Evolutionary conservation across 2,113 vertebrate species (phyloP).

Genomic region (Pandion haliaetus): DNA sequence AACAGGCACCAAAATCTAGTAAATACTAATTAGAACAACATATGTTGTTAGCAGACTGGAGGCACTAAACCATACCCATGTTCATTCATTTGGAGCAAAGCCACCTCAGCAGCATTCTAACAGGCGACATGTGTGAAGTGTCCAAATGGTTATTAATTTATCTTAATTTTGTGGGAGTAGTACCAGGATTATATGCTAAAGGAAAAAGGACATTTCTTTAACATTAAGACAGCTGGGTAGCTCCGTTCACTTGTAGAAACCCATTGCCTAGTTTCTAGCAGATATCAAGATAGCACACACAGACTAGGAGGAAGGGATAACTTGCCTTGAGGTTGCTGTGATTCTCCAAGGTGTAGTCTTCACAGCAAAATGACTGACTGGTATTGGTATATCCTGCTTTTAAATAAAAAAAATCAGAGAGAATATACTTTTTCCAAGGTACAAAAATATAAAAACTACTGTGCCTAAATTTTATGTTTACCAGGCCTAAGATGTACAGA

Average conservation of each 20-base stretch:
- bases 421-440: not conserved
- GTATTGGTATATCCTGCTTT: not conserved
- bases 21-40: not conserved
- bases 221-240: not conserved
- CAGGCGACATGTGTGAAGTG: not conserved
- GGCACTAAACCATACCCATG: not conserved
- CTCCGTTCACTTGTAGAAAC: not conserved
- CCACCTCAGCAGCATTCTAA: not conserved
- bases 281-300: rapidly evolving
- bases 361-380: not conserved
- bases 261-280: not conserved
- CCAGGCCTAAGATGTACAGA: not conserved
- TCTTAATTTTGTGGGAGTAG: not conserved
- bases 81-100: not conserved
- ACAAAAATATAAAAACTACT: not conserved
- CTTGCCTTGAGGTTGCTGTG: not conserved
- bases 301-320: not conserved
- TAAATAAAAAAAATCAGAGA: not conserved
- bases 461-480: not conserved
- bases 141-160: not conserved
- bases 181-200: not conserved
- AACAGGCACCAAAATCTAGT: not conserved
- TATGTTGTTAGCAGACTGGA: not conserved
- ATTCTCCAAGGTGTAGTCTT: not conserved
- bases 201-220: not conserved